Evolutionary conservation across 2,888 invertebrate genomes (phyloP).

Genomic region (Alitta virens): DNA sequence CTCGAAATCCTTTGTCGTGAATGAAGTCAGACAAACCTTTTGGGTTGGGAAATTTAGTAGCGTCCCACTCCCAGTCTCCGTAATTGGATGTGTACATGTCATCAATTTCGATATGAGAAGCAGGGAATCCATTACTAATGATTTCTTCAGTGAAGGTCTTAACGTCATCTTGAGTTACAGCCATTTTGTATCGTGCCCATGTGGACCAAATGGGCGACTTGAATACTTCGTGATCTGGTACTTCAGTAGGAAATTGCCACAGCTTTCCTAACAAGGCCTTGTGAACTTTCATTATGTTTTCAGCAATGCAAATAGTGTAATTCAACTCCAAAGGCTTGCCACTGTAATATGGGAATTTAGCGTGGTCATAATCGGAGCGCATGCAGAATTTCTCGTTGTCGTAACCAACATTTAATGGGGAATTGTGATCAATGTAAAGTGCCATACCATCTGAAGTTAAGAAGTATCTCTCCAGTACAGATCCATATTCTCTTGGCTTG

Average conservation of each 20-base stretch:
- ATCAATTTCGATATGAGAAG: constrained; percentile 67
- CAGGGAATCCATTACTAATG: constrained; percentile 32
- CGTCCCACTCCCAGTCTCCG: constrained; percentile 68
- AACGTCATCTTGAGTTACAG: constrained; percentile 59
- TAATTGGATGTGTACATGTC: constrained; percentile 82
- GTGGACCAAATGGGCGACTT: constrained; percentile 77
- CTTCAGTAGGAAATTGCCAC: not conserved
- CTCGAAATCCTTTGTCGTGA: constrained; percentile 67
- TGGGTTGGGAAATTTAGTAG: constrained; percentile 69
- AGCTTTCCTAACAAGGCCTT: not conserved
- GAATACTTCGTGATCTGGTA: constrained; percentile 6
- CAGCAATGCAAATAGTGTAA: constrained; percentile 3
- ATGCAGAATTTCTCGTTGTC: constrained; percentile 61
- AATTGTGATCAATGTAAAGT: constrained; percentile 65
- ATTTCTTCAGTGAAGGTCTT: constrained; percentile 31
- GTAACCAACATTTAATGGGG: constrained; percentile 76
- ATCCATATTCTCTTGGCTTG: constrained; percentile 37
- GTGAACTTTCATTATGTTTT: not conserved
- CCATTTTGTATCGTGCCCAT: constrained; percentile 72
- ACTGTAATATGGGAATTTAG: not conserved
- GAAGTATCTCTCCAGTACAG: constrained; percentile 59
- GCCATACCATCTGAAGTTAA: constrained; percentile 71
- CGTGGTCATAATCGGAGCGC: not conserved
- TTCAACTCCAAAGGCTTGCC: not conserved
- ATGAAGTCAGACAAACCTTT: constrained; percentile 62